Base-by-base conservation (phyloP, 1,140 invertebrate genomes). In the Eupristina koningsbergeri region DNA sequence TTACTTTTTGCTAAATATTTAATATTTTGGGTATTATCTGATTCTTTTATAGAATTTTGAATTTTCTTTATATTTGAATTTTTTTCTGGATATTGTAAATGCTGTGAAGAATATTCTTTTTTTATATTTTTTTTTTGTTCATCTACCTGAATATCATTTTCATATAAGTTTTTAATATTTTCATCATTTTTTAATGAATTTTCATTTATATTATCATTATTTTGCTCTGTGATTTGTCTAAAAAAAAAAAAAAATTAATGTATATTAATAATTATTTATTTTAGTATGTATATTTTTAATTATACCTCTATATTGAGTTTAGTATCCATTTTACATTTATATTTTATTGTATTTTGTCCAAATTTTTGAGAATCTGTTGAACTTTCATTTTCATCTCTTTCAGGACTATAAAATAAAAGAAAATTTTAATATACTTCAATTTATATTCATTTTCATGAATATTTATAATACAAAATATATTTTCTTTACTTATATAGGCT, bases 401-500 rank as follows among this genome's bases (percentile, higher is more conserved):
- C 29, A 31, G 86, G 58, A 80, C 87, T 87, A 45, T 67, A 34
- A 36, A 82, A 50, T n/a, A 50, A 13, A 17, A 13, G 47, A 50
- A 50, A 50, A 9, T 15, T 13, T 9, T 15, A 50, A 13, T 9
- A 50, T 7, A 45, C 11, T 45, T 45, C 11, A 45, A 7, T 78
- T 69, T 9, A 50, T 15, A 13, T 50, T 50, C 17, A 9, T 50
- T 50, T 2, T 50, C 2, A 50, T 50, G 17, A 74, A 45, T 79
- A 85, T 50, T 58, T 73, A 74, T 29, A 73, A 7, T n/a, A n/a
- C n/a, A n/a, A n/a, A n/a, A n/a, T n/a, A n/a, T 79, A 77, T 85
- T 9, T 80, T 45, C 5, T 92, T 92, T 93, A 93, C 86, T 91
- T 93, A 88, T 95, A 98, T 53, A 98, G 91, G 89, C 97, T 97